Base-by-base conservation (phyloP, 2,888 invertebrate genomes). In the Copidosoma aretas region DNA sequence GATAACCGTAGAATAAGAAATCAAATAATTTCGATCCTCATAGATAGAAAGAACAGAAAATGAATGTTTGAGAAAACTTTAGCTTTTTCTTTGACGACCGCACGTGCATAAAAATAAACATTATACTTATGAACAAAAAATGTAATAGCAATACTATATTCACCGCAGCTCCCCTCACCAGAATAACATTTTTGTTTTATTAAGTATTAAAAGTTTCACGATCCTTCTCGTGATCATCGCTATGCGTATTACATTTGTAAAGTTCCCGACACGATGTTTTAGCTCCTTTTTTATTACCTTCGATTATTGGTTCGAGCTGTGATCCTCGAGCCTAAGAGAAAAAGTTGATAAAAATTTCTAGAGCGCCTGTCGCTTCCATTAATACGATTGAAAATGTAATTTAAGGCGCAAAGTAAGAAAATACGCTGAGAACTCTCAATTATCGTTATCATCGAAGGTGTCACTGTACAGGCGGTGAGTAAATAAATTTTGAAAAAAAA, bases 1-100 rank as follows among this genome's bases (percentile, higher is more conserved):
- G 78, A 77, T 80, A 80, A 81, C 76, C 76, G 79, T 81, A 82
- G 80, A 79, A 74, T 81, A 81, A 81, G 79, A 77, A 77, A 60
- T 66, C 19, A 64, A 66, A 63, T 70, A 14, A 75, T 74, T 72
- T 75, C 77, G 78, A 79, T 71, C 79, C 78, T 78, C 75, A 77
- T 80, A 81, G 78, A 77, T 67, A 70, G 71, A 73, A 71, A 76
- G 43, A 60, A 56, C 1, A 12, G 39, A 56, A 12, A 46, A 51
- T 21, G 46, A 63, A 8, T 10, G 53, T 46, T 1, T n/a, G 21
- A 32, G 19, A 41, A 43, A 41, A 53, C 41, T 60, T 59, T 25
- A 63, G 51, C 59, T 63, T 59, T 46, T 24, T 49, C 49, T 51
- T 24, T 43, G 54, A n/a, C 10, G 32, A 58, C 57, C 53, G 24